Evolutionary conservation across 2,113 vertebrate species (phyloP).

Genomic region (Bufo bufo): DNA sequence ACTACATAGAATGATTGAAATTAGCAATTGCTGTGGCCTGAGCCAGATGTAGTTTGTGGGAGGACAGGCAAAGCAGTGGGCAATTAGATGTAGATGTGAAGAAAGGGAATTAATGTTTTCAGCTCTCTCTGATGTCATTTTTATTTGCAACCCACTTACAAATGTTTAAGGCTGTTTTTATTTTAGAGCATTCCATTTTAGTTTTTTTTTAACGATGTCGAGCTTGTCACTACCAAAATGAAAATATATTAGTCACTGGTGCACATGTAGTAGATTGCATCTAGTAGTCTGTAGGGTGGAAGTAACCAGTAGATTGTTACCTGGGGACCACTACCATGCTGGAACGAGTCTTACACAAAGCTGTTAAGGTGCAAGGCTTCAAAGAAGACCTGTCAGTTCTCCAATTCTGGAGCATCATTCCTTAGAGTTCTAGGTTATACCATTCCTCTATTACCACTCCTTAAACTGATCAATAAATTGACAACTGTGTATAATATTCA

Average conservation of each 20-base stretch:
- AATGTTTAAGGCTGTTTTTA: not conserved
- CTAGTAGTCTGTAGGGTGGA: not conserved
- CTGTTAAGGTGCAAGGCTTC: too few relatives aligned
- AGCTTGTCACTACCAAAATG: not conserved
- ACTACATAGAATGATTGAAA: not conserved
- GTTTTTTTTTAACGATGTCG: not conserved
- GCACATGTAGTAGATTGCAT: not conserved
- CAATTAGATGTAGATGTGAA: not conserved
- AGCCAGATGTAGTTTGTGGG: slow-evolving; percentile 15
- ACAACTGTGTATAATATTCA: too few relatives aligned
- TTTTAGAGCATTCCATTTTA: not conserved
- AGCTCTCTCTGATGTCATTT: not conserved
- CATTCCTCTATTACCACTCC: too few relatives aligned
- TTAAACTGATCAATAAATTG: too few relatives aligned
- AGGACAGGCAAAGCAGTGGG: slow-evolving; percentile 8
- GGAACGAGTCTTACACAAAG: too few relatives aligned
- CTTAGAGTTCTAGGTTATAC: too few relatives aligned
- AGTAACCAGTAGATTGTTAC: not conserved
- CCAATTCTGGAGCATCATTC: too few relatives aligned
- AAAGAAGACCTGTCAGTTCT: too few relatives aligned
- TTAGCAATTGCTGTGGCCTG: not conserved
- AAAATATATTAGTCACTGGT: not conserved
- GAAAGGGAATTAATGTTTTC: not conserved
- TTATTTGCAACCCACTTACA: not conserved
- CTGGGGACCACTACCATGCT: not conserved